Evolutionary conservation across 2,797 vertebrate species (phyloP), one percentile per base, ranked within the genome.

Genomic region (Eurystomus glaucurus): DNA sequence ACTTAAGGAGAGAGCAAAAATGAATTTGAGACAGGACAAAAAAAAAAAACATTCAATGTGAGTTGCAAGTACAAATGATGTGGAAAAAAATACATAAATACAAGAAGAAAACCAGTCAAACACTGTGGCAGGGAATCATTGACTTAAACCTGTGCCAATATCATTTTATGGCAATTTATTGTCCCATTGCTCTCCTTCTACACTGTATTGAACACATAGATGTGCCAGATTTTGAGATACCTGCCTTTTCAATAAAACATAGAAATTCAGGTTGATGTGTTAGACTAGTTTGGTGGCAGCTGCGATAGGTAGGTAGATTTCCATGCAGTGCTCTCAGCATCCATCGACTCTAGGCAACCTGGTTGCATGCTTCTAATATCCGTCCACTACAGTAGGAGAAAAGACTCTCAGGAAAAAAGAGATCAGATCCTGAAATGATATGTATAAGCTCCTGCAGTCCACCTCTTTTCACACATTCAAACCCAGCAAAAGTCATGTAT

Each of bases 331-430:
- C 8, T 74, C 15, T 92, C 28, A 62, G 18, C 6, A 8, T 58
- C 8, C 3, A 5, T 37, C 1, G 2, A 31, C 4, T 25, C 10
- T 19, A 28, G 14, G 12, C 41, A 48, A 64, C 3, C 22, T 46
- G 20, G 4, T 12, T 79, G 15, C 1, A 1, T 61, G 17, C 11
- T 78, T 51, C n/a, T 51, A 19, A n/a, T 46, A 25, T 21, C 5
- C 5, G 33, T 29, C 19, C 5, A 1, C 9, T 21, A 7, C 11
- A 50, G 45, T 3, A 35, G 22, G 4, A 90, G 45, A 61, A 83
- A 87, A 60, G 4, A 20, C 3, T 82, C 70, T 10, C 17, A 60
- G 29, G n/a, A 37, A 43, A 72, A 80, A n/a, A 8, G 7, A 33
- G 21, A 0, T 31, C 60, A 43, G 16, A 50, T 39, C 14, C 46